Conservation (phyloP, 2,888 invertebrate species). For the Lasioglossum zephyrum region DNA sequence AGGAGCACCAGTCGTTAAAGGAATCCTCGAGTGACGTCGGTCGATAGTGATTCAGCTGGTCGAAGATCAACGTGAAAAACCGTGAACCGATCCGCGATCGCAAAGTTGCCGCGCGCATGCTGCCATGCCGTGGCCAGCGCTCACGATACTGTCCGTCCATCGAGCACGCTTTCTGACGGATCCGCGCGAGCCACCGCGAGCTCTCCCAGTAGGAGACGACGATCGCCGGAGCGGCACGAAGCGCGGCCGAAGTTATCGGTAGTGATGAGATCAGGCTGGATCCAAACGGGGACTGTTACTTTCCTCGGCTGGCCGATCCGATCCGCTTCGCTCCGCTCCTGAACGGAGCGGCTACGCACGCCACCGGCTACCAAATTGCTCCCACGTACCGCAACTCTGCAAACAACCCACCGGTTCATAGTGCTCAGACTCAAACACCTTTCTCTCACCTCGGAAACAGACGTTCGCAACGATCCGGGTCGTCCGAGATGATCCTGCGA, state of each 20-base stretch:
- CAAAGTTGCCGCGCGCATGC: constrained; percentile 63
- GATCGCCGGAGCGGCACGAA: constrained; percentile 65
- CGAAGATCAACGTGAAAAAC: not conserved
- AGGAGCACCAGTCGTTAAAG: not conserved
- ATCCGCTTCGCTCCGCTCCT: not conserved
- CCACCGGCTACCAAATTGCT: constrained; percentile 6
- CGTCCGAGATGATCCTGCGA: not conserved
- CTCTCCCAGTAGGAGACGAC: constrained; percentile 53
- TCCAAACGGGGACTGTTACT: constrained; percentile 12
- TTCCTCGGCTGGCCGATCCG: constrained; percentile 6
- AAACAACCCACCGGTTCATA: not conserved
- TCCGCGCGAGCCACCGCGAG: constrained; percentile 45
- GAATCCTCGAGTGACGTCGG: not conserved
- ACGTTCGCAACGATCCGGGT: not conserved
- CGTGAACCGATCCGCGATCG: constrained; percentile 23
- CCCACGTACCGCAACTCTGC: not conserved
- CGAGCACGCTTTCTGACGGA: constrained; percentile 68
- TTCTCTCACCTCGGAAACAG: not conserved
- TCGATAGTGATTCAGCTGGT: not conserved
- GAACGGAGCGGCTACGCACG: constrained; percentile 1
- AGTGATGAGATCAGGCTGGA: constrained; percentile 49
- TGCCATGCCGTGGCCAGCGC: constrained; percentile 65
- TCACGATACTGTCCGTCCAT: constrained; percentile 67
- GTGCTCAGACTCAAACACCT: not conserved
- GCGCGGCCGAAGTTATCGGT: constrained; percentile 48